Conservation (phyloP, 2,888 invertebrate species). For the Caenorhabditis sulstoni region DNA sequence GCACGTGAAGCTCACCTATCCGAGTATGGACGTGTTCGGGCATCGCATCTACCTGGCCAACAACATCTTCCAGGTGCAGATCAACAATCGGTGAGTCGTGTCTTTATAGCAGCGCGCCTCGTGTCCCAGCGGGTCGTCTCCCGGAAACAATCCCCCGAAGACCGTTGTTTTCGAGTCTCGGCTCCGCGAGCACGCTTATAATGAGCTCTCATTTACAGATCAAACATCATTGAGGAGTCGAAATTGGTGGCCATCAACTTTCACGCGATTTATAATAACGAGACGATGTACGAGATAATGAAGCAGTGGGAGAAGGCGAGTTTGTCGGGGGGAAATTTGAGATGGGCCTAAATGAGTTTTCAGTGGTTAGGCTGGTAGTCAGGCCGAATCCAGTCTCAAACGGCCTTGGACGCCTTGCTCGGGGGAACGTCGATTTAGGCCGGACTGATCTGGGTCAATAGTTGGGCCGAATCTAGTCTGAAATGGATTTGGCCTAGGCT, state of each 20-base stretch:
- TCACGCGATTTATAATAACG: conserved; percentile 79
- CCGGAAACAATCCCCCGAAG: no score
- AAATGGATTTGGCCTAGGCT: no score
- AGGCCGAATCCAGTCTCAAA: no score
- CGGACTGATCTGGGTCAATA: no score
- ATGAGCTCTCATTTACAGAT: conserved; percentile 63
- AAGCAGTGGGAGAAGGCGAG: conserved; percentile 76
- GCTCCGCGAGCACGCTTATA: no score
- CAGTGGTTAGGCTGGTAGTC: no score
- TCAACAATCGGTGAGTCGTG: conserved; percentile 73
- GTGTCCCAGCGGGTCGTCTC: background rate
- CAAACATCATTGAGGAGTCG: conserved; percentile 74
- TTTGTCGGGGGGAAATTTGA: background rate
- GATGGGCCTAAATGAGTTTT: no score
- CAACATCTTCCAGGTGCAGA: conserved; percentile 78
- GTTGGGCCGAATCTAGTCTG: no score
- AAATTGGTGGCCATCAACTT: conserved; percentile 79
- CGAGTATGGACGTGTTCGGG: conserved; percentile 80
- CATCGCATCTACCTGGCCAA: conserved; percentile 80
- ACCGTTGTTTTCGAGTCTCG: background rate
- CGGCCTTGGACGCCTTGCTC: no score
- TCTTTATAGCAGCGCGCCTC: no score
- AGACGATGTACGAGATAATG: conserved; percentile 74
- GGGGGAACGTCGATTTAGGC: no score
- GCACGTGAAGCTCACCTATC: conserved; percentile 79